A percentile compares a stretch with the other conserved stretches of the same genome.
phyloP scores from a whole-genome alignment of 2,888 invertebrate species.

The Carcina quercana region DNA sequence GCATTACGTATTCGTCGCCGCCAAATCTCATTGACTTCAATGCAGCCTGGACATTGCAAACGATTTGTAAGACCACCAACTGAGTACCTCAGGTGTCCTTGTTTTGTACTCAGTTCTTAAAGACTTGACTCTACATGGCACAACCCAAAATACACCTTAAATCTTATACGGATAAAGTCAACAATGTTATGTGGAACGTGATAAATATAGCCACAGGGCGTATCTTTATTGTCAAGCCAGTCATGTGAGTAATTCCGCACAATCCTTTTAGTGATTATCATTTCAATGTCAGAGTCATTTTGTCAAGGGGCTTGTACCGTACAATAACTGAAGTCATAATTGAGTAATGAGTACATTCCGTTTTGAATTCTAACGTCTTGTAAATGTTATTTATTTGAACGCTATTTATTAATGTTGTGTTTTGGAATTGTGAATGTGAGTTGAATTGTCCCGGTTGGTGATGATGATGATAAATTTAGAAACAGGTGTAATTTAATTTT shows the following conservation, averaged over 20 bases:
- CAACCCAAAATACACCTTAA: conserved; percentile 22
- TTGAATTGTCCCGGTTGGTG: no score
- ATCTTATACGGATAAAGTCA: conserved; percentile 4
- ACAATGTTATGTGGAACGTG: conserved; percentile 5
- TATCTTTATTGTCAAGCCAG: conserved; percentile 64
- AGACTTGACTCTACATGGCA: conserved; percentile 6
- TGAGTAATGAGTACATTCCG: not conserved
- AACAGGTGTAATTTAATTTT: no score
- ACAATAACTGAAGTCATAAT: conserved; percentile 30
- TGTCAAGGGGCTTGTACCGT: conserved; percentile 45
- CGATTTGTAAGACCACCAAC: conserved; percentile 56
- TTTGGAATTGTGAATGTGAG: no score
- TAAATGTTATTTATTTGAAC: no score
- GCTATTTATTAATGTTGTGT: no score
- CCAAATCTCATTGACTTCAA: conserved; percentile 30
- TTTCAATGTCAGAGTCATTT: conserved; percentile 68
- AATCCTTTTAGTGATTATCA: conserved; percentile 70
- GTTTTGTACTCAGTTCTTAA: conserved; percentile 32
- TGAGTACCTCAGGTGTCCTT: conserved; percentile 63
- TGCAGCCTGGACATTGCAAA: conserved; percentile 50
- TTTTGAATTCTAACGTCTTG: no score
- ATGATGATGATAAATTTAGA: no score
- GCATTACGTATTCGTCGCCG: not conserved
- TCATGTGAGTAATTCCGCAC: conserved; percentile 56
- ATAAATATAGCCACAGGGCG: conserved; percentile 63